A percentile compares a stretch with the other conserved stretches of the same genome.
phyloP scores from a whole-genome alignment of 2,797 vertebrate species.

The Sebastes steindachneri region DNA sequence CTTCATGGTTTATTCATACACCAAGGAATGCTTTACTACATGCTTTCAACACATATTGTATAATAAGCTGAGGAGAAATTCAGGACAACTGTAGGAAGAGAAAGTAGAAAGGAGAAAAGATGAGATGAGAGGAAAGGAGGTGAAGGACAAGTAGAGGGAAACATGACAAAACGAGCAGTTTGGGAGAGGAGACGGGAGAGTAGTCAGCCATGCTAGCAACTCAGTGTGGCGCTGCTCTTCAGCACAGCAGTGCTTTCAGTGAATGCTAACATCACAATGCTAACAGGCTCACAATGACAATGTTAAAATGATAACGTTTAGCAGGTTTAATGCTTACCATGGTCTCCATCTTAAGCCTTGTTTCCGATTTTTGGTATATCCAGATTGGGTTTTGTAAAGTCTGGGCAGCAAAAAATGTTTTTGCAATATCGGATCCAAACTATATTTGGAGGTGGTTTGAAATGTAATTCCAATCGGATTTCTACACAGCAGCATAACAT shows the following conservation, averaged over 20 bases:
- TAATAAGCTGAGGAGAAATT: conserved; percentile 6
- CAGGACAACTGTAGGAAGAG: neutral
- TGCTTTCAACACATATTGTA: neutral
- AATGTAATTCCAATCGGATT: neutral
- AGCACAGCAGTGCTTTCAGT: neutral
- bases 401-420: rapidly evolving
- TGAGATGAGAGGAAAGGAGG: neutral
- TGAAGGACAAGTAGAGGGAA: neutral
- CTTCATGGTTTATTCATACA: conserved; percentile 43
- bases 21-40: neutral
- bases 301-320: neutral
- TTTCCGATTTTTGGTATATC: neutral
- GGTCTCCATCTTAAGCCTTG: neutral
- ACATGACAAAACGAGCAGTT: neutral
- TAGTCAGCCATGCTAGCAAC: too few species aligned
- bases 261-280: neutral
- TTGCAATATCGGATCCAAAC: neutral
- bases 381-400: neutral
- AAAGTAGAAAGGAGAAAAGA: neutral
- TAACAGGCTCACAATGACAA: neutral
- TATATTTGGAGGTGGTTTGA: neutral
- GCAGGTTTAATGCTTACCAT: neutral
- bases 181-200: neutral
- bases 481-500: too few species aligned
- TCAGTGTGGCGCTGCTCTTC: neutral